phyloP scores from a whole-genome alignment of 2,113 vertebrate genomes.

The Oreochromis spilurus region DNA sequence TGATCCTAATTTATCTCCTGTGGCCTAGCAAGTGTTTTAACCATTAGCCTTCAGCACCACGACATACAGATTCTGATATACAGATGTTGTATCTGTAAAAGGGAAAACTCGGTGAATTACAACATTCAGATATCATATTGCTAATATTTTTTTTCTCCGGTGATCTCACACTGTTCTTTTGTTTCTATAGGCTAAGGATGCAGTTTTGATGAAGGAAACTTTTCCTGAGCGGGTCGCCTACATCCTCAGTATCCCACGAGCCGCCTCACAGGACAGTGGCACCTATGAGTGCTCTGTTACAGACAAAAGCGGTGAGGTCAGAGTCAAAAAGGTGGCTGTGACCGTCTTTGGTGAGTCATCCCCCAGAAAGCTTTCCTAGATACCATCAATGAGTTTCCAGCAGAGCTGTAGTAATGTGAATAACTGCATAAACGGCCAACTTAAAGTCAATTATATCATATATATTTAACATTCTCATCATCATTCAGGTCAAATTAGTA shows the following conservation, averaged over 20 bases:
- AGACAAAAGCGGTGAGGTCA: constrained; percentile 69
- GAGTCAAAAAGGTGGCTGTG: constrained; percentile 76
- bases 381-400: background rate
- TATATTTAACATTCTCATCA: background rate
- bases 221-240: constrained; percentile 64
- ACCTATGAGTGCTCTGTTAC: constrained; percentile 84
- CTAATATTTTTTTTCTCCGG: background rate
- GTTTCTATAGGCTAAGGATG: constrained; percentile 56
- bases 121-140: background rate
- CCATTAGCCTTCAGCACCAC: constrained; percentile 37
- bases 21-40: constrained; percentile 49
- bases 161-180: background rate
- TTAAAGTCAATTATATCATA: background rate
- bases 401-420: background rate
- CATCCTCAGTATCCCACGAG: constrained; percentile 79
- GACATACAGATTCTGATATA: background rate
- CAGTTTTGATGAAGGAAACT: constrained; percentile 42
- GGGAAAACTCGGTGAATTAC: background rate
- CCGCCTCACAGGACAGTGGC: constrained; percentile 83
- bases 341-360: constrained; percentile 79
- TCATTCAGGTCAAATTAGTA: background rate
- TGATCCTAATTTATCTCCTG: constrained; percentile 62
- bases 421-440: background rate
- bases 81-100: constrained; percentile 9
- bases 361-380: background rate